Base-by-base conservation (phyloP, 2,888 invertebrate species). In the Napeogenes inachia region DNA sequence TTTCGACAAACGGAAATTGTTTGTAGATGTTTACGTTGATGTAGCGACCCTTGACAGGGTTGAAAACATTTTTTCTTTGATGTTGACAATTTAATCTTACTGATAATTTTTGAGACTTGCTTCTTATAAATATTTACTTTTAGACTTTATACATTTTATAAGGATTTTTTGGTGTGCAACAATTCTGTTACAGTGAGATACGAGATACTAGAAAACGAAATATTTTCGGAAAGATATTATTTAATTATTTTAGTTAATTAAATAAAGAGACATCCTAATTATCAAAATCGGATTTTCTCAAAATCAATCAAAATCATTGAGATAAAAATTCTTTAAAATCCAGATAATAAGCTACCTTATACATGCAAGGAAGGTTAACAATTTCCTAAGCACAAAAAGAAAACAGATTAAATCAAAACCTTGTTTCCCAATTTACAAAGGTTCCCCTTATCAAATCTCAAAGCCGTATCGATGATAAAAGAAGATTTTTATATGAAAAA, bases 401-500 rank as follows among this genome's bases (percentile, higher is more conserved):
- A 30, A 30, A 50, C 30, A 50, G 21, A 50, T 50, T 50, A 50
- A 21, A 30, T 30, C 50, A 50, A 50, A 50, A 10, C 21, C 3
- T 12, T 10, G 47, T 47, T 47, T 47, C 47, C 42, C 30, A 50
- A 50, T 50, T 30, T 30, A 50, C 50, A 50, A 50, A 50, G 50
- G 50, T 46, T 30, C 30, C 42, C 58, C 45, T 61, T 61, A 58
- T 61, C 54, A 64, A 63, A 59, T 61, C 64, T 60, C 55, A 35
- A 56, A 61, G 60, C 55, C 58, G 56, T 59, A 56, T 59, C 56
- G 56, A 57, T 57, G 45, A 38, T 21, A 53, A 57, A 57, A 57
- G 62, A 60, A 61, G 59, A 62, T 65, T 66, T 69, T 68, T 61
- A 62, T 67, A 65, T 60, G 62, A 68, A 70, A 71, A 73, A 73